Evolutionary conservation across 2,888 invertebrate genomes (phyloP).

Genomic region (Aricia artaxerxes): DNA sequence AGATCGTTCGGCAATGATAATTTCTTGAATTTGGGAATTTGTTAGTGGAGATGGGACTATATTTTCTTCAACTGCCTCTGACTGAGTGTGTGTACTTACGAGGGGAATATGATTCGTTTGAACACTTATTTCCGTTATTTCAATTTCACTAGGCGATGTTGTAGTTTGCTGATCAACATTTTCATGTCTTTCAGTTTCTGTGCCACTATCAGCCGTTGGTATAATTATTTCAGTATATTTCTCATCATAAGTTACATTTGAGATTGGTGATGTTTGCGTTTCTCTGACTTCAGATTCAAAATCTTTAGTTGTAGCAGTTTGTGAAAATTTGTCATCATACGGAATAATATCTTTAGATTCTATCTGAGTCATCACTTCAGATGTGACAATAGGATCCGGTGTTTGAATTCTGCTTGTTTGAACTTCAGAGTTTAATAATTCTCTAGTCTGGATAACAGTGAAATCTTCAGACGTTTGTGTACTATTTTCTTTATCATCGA

Average conservation of each 20-base stretch:
- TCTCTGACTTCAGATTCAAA: constrained; percentile 63
- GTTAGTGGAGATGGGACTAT: constrained; percentile 40
- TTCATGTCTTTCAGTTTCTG: constrained; percentile 62
- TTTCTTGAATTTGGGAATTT: constrained; percentile 39
- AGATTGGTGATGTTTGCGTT: constrained; percentile 79
- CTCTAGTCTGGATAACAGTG: constrained; percentile 59
- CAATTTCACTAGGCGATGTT: constrained; percentile 60
- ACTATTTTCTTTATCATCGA: constrained; percentile 64
- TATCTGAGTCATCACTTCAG: constrained; percentile 81
- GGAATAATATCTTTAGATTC: constrained; percentile 59
- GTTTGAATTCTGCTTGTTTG: constrained; percentile 68
- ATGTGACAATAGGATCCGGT: constrained; percentile 60
- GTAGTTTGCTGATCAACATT: constrained; percentile 65
- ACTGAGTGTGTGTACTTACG: constrained; percentile 68
- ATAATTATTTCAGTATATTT: constrained; percentile 65
- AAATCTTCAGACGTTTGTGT: constrained; percentile 67
- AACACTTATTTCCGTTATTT: constrained; percentile 59
- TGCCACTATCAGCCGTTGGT: constrained; percentile 65
- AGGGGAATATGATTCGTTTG: constrained; percentile 66
- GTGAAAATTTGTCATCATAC: constrained; percentile 74
- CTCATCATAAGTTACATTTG: constrained; percentile 57
- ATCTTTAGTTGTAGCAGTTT: constrained; percentile 61
- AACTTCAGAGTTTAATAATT: constrained; percentile 64
- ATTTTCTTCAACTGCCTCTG: constrained; percentile 56
- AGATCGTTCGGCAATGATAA: constrained; percentile 51